Conservation (phyloP, 1,140 invertebrate genomes). For the Bactericera cockerelli region DNA sequence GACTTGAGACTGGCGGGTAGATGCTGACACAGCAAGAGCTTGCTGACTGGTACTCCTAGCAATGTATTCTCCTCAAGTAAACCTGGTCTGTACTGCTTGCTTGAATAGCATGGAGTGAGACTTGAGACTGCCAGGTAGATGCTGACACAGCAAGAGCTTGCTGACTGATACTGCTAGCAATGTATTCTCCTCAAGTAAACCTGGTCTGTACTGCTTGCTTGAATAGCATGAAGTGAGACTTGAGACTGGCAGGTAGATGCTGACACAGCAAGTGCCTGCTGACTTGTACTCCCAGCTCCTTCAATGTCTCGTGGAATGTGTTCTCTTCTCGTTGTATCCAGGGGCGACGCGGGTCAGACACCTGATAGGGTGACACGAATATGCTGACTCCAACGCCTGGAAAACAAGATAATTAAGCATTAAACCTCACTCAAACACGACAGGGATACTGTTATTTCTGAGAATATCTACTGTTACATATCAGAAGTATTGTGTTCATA, state of each 20-base stretch:
- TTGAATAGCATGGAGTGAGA: too few relatives aligned
- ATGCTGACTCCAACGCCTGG: conserved; percentile 48
- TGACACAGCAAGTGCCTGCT: background rate
- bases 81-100: background rate
- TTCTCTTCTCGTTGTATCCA: conserved; percentile 72
- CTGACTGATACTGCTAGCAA: too few relatives aligned
- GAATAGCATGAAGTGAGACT: background rate
- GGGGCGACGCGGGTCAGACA: conserved; percentile 49
- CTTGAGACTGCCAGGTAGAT: too few relatives aligned
- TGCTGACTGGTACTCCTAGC: too few relatives aligned
- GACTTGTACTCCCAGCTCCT: conserved; percentile 33
- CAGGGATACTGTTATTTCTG: background rate
- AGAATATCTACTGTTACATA: background rate
- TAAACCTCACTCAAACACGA: background rate
- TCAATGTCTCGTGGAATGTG: conserved; percentile 48
- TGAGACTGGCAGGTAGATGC: background rate
- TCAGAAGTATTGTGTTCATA: background rate
- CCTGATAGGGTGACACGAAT: conserved; percentile 74
- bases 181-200: too few relatives aligned
- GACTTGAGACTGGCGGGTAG: too few relatives aligned
- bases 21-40: too few relatives aligned
- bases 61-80: too few relatives aligned
- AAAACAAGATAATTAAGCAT: conserved; percentile 22
- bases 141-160: too few relatives aligned
- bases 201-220: background rate